These are phyloP conservation scores for Nebria brevicollis DNA, from an alignment of 2,888 invertebrate species.

Conservation along the genomic window DNA sequence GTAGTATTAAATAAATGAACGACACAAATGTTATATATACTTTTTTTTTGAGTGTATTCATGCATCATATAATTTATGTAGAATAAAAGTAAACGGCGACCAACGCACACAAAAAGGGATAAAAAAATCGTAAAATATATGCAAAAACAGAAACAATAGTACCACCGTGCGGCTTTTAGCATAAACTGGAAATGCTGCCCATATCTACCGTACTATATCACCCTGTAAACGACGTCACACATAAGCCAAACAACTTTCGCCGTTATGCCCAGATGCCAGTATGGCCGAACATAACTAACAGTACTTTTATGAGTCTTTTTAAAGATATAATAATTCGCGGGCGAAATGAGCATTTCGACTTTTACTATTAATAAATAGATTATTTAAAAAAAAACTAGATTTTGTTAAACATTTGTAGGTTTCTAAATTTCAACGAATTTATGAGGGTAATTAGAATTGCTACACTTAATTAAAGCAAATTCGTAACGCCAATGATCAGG, in stretches of 20 bases:
- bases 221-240: constrained; percentile 8
- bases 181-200: constrained; percentile 18
- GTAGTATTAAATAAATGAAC: too few relatives aligned
- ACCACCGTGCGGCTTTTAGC: constrained; percentile 3
- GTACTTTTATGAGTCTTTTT: constrained; percentile 9
- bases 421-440: not conserved
- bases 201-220: constrained; percentile 14
- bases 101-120: not conserved
- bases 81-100: too few relatives aligned
- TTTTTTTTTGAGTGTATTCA: too few relatives aligned
- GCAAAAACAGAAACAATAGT: constrained; percentile 27
- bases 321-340: constrained; percentile 2
- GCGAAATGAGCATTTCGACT: constrained; percentile 2
- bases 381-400: not conserved
- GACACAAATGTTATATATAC: too few relatives aligned
- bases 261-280: not conserved
- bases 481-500: not conserved
- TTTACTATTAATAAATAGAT: constrained; percentile 8
- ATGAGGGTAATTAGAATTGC: not conserved
- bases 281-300: not conserved
- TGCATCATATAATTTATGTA: too few relatives aligned
- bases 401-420: not conserved
- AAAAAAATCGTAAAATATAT: constrained; percentile 8
- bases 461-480: not conserved
- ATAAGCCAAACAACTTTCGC: not conserved